Base-by-base conservation (phyloP, 2,797 vertebrate species). In the Momotus momota region DNA sequence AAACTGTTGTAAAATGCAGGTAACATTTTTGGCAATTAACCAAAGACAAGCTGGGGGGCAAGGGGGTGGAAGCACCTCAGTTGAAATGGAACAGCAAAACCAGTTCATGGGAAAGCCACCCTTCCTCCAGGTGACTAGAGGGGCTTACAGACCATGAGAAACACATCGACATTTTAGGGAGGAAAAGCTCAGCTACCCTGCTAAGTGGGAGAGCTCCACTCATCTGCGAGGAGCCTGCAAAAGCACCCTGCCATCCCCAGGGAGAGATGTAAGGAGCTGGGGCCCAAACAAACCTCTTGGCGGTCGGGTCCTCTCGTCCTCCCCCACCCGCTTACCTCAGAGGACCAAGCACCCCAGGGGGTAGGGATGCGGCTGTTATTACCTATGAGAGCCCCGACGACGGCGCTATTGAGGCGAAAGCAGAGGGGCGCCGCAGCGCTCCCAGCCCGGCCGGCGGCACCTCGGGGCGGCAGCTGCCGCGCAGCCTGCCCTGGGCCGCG, bases 331-430 rank as follows among this genome's bases (percentile, higher is more conserved):
- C 35, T 9, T 0, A 23, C 49, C 27, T 43, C 69, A 10, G 51
- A 4, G 3, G 25, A 9, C 12, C 71, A n/a, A 31, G 46, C 41
- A 11, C 23, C 8, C 10, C 10, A 3, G 4, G 7, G 25, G 4
- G 2, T 2, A n/a, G n/a, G 10, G 21, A 18, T 26, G 33, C 22
- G 2, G 20, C 46, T 2, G 3, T 5, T 54, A 62, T 78, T 91
- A 99, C 99, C 99, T 74, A 99, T 99, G n/a, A 99, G 92, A 9
- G 96, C 94, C 14, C 99, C 99, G 3, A 99, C 84, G 12, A 95
- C 75, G 0, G 96, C 48, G 12, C 57, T 98, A 14, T 98, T 98
- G 43, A 99, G 85, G 1, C 14, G 82, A 31, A 99, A 97, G 31
- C 94, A 97, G 26, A 99, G 85, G 1, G 98, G 93, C 2, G 51